These are phyloP conservation scores for Pseudolycoriella hygida DNA, from an alignment of 2,888 invertebrate species.

Conservation along the genomic window DNA sequence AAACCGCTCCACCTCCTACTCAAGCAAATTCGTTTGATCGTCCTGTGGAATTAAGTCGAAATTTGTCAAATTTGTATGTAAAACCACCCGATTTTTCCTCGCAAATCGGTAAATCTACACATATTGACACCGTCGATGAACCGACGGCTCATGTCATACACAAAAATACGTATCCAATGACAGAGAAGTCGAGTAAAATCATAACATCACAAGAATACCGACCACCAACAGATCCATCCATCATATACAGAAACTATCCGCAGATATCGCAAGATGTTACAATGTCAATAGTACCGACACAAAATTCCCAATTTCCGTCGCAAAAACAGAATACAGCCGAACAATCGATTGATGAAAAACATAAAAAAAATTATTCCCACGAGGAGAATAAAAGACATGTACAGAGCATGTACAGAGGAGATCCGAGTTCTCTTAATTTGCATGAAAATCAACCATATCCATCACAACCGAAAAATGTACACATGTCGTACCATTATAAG, in stretches of 20 bases:
- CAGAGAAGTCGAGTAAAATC: background rate
- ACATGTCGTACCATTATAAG: too few species aligned
- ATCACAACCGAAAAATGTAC: background rate
- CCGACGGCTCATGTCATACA: constrained; percentile 11
- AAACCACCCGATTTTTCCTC: constrained; percentile 11
- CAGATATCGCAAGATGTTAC: constrained; percentile 11
- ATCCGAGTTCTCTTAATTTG: background rate
- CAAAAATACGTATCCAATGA: constrained; percentile 7
- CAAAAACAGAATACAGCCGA: background rate
- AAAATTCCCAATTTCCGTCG: background rate
- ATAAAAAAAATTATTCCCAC: too few species aligned
- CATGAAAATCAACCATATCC: background rate
- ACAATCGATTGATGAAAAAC: too few species aligned
- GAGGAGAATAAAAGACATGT: too few species aligned
- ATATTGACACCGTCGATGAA: constrained; percentile 6
- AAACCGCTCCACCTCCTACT: constrained; percentile 9
- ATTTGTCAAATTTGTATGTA: constrained; percentile 10
- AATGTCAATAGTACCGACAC: constrained; percentile 10
- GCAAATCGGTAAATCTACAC: background rate
- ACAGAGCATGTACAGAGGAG: too few species aligned
- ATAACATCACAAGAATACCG: background rate
- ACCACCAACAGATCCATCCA: background rate
- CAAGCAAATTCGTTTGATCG: background rate
- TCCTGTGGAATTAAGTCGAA: constrained; percentile 1
- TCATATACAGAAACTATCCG: constrained; percentile 4